These are phyloP conservation scores for Hirtodrosophila confusa DNA, from an alignment of 2,888 invertebrate genomes.

Conservation along the genomic window DNA sequence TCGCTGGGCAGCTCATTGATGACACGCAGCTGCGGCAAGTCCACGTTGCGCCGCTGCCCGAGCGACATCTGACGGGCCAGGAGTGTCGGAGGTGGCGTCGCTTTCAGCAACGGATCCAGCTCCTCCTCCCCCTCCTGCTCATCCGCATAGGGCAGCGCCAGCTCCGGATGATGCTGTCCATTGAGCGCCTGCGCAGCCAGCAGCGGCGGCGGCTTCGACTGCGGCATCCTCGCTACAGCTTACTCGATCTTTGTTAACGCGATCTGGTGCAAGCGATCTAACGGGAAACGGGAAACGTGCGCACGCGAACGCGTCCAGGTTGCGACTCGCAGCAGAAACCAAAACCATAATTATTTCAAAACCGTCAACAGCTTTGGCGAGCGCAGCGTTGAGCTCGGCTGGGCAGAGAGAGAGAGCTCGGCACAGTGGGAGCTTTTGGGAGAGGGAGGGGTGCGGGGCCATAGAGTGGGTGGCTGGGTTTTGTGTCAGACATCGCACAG, in stretches of 20 bases:
- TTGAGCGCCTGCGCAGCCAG: constrained; percentile 58
- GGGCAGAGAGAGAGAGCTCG: constrained; percentile 1
- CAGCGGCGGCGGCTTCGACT: constrained; percentile 4
- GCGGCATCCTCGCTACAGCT: constrained; percentile 24
- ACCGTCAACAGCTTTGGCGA: constrained; percentile 23
- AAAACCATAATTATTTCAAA: not conserved
- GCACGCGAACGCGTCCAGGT: constrained; percentile 48
- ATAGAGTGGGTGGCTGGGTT: too few relatives aligned
- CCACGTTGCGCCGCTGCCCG: constrained; percentile 58
- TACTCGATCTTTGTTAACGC: constrained; percentile 1
- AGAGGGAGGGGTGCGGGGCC: too few relatives aligned
- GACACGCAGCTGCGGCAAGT: constrained; percentile 59
- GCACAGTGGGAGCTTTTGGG: too few relatives aligned
- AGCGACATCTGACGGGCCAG: constrained; percentile 37
- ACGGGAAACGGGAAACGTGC: constrained; percentile 21
- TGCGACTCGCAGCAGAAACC: constrained; percentile 41
- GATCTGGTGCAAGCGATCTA: not conserved
- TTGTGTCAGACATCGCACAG: too few relatives aligned
- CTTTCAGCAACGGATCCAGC: not conserved
- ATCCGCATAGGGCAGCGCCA: constrained; percentile 60
- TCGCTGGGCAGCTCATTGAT: constrained; percentile 49
- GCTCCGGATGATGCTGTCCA: constrained; percentile 21
- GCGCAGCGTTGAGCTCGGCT: constrained; percentile 37
- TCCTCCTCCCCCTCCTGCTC: constrained; percentile 33
- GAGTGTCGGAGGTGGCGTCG: not conserved